Conservation (phyloP, 2,888 invertebrate genomes). For the Bombylius discolor region DNA sequence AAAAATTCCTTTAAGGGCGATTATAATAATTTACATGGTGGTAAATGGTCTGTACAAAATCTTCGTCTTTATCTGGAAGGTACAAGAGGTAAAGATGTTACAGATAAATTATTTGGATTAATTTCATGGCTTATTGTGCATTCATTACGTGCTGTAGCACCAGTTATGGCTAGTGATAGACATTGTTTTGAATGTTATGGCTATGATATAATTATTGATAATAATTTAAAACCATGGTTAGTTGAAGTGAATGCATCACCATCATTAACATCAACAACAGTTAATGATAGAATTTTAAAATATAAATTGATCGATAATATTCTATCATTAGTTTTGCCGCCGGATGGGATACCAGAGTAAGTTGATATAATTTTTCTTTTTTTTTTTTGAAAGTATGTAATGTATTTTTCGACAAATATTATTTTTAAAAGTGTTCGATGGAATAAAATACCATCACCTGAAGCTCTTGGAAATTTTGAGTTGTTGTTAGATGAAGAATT, state of each 20-base stretch:
- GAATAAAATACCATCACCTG: conserved; percentile 65
- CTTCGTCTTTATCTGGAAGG: conserved; percentile 80
- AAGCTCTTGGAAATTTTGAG: conserved; percentile 74
- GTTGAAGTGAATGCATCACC: conserved; percentile 93
- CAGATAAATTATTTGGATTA: conserved; percentile 76
- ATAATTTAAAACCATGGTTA: conserved; percentile 85
- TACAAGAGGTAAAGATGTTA: conserved; percentile 75
- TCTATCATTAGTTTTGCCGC: conserved; percentile 76
- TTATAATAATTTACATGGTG: conserved; percentile 87
- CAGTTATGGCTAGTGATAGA: conserved; percentile 82
- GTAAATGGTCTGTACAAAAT: conserved; percentile 89
- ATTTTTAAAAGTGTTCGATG: conserved; percentile 52
- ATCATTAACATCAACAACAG: conserved; percentile 85
- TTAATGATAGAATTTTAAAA: conserved; percentile 85
- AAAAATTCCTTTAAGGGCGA: conserved; percentile 51
- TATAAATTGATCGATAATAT: conserved; percentile 89
- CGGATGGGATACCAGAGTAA: conserved; percentile 77
- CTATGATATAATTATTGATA: conserved; percentile 92
- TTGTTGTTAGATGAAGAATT: conserved; percentile 72
- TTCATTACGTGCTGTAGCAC: conserved; percentile 82
- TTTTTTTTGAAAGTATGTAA: neutral
- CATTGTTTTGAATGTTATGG: conserved; percentile 74
- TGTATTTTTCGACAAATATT: neutral
- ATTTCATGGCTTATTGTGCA: conserved; percentile 86
- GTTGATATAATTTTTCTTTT: conserved; percentile 21